Percentiles rank a stretch among this genome's conserved stretches.
phyloP scores from a whole-genome alignment of 2,113 vertebrate genomes.

The Tragelaphus imberbis region DNA sequence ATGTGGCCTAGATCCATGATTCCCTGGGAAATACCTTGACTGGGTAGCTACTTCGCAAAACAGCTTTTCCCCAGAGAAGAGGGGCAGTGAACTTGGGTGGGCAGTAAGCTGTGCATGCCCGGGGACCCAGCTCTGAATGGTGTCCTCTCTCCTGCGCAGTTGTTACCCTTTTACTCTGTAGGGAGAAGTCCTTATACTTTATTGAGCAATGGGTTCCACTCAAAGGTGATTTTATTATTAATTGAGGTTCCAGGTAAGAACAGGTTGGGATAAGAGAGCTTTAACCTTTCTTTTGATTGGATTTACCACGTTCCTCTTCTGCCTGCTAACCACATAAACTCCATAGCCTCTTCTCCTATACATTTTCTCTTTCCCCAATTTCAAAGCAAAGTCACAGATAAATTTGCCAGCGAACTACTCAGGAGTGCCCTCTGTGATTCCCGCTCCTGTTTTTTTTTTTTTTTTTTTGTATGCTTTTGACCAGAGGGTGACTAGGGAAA shows the following conservation, averaged over 20 bases:
- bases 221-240: background rate
- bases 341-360: background rate
- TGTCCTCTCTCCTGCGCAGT: too few species aligned
- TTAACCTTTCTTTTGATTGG: background rate
- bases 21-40: background rate
- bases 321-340: background rate
- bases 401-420: background rate
- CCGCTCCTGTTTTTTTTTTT: fast-evolving
- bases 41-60: background rate
- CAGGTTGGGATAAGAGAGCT: background rate
- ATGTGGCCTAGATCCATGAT: background rate
- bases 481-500: background rate
- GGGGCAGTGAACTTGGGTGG: too few species aligned
- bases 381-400: background rate
- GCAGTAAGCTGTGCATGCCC: fast-evolving
- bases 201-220: background rate
- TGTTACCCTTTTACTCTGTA: background rate
- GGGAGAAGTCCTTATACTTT: background rate
- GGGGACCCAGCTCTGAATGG: background rate
- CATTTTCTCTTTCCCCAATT: background rate
- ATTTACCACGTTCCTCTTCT: background rate
- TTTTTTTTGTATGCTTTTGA: background rate
- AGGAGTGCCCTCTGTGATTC: too few species aligned
- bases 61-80: background rate
- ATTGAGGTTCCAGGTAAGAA: background rate